These are phyloP conservation scores for Elaphurus davidianus DNA, from an alignment of 2,113 vertebrate genomes.

Conservation along the genomic window DNA sequence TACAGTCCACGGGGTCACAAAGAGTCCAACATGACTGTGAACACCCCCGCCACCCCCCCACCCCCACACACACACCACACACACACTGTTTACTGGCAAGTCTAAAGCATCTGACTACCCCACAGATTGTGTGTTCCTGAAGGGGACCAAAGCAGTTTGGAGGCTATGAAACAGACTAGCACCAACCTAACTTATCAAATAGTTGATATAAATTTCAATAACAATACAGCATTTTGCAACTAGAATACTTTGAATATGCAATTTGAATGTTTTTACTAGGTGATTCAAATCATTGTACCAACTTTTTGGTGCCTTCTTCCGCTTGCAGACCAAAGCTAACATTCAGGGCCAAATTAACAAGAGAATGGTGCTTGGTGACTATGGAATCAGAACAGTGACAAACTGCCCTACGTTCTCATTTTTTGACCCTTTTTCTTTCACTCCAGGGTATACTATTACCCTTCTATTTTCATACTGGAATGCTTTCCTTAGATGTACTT, in stretches of 20 bases:
- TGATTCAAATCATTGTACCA: neutral
- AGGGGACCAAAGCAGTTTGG: neutral
- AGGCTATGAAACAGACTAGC: neutral
- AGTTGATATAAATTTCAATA: neutral
- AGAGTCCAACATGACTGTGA: neutral
- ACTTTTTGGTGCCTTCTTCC: neutral
- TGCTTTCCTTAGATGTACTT: neutral
- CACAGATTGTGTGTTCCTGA: neutral
- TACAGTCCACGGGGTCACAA: neutral
- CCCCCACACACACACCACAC: fast-evolving
- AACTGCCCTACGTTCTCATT: fast-evolving
- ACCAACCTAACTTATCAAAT: neutral
- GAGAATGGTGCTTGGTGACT: neutral
- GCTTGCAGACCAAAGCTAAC: neutral
- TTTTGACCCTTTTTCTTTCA: neutral
- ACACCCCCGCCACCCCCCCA: fast-evolving
- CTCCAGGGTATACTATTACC: fast-evolving
- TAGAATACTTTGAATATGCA: neutral
- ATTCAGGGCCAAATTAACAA: neutral
- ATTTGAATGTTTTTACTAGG: neutral
- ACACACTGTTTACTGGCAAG: neutral
- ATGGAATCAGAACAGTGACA: neutral
- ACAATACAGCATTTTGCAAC: neutral
- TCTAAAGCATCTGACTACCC: neutral
- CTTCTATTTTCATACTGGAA: neutral